Evolutionary conservation across 2,888 invertebrate genomes (phyloP).

Genomic region (Meloe dianella): DNA sequence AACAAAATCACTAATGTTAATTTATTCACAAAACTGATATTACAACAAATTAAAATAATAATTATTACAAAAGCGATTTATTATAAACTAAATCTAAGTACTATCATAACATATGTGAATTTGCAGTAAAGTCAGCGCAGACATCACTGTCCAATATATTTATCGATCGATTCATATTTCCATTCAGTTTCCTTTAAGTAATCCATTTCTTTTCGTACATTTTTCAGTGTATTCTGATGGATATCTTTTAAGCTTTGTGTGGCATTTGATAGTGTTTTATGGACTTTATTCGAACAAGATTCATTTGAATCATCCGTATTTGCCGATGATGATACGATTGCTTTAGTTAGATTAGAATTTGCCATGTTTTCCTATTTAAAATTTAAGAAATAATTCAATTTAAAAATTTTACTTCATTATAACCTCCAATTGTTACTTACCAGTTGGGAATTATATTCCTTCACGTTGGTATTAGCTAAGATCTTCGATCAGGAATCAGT

Average conservation of each 20-base stretch:
- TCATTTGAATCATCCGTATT: constrained; percentile 45
- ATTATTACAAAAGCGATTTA: background rate
- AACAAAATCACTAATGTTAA: background rate
- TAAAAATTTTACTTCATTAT: constrained; percentile 1
- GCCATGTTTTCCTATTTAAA: constrained; percentile 34
- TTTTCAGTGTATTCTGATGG: constrained; percentile 74
- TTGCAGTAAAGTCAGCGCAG: background rate
- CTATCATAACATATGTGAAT: background rate
- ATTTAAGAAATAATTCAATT: background rate
- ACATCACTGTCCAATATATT: constrained; percentile 65
- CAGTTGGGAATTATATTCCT: background rate
- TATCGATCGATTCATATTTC: constrained; percentile 77
- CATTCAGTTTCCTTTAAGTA: constrained; percentile 81
- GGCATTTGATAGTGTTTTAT: constrained; percentile 44
- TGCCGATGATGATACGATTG: constrained; percentile 48
- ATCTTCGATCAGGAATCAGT: no score
- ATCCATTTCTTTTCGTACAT: constrained; percentile 75
- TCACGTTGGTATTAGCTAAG: background rate
- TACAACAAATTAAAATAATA: background rate
- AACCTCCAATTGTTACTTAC: background rate
- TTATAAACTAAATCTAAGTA: no score
- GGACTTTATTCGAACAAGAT: constrained; percentile 44
- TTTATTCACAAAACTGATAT: background rate
- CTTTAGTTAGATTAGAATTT: constrained; percentile 47
- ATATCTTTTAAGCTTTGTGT: constrained; percentile 62